Percentiles rank a stretch among this genome's conserved stretches.
phyloP scores from a whole-genome alignment of 2,888 invertebrate species.

The Nematopogon swammerdamellus region DNA sequence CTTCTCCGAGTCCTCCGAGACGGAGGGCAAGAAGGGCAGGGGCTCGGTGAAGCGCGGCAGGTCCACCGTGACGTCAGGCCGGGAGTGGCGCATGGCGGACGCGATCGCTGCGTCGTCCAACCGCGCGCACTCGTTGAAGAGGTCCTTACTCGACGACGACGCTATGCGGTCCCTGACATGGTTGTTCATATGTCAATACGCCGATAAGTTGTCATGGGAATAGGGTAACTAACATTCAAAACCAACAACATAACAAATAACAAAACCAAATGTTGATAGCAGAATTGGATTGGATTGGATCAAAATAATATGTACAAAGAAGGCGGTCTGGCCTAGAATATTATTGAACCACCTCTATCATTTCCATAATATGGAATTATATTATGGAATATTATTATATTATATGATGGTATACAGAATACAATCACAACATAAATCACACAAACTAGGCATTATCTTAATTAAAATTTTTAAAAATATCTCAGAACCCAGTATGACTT shows the following conservation, averaged over 20 bases:
- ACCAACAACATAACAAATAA: neutral
- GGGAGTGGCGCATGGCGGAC: conserved; percentile 74
- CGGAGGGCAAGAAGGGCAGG: conserved; percentile 26
- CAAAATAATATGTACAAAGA: too few species aligned
- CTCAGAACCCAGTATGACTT: too few species aligned
- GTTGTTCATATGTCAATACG: neutral
- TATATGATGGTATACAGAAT: too few species aligned
- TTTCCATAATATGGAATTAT: too few species aligned
- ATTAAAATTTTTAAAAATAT: too few species aligned
- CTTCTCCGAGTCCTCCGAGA: conserved; percentile 28
- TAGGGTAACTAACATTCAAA: neutral
- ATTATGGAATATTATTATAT: too few species aligned
- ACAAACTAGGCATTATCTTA: too few species aligned
- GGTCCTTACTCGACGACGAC: conserved; percentile 82
- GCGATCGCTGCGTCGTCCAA: conserved; percentile 88
- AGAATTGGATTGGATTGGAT: too few species aligned
- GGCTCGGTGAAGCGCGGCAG: conserved; percentile 78
- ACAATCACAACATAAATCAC: too few species aligned
- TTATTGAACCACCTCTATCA: too few species aligned
- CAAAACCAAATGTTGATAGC: too few species aligned
- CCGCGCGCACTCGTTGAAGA: conserved; percentile 97
- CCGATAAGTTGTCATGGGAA: neutral
- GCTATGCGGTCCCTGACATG: conserved; percentile 72
- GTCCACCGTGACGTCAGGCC: conserved; percentile 65
- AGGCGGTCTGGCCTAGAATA: too few species aligned